Evolutionary conservation across 2,888 invertebrate species (phyloP), one percentile per base, ranked within the genome.

Genomic region (Melinopterus prodromus): DNA sequence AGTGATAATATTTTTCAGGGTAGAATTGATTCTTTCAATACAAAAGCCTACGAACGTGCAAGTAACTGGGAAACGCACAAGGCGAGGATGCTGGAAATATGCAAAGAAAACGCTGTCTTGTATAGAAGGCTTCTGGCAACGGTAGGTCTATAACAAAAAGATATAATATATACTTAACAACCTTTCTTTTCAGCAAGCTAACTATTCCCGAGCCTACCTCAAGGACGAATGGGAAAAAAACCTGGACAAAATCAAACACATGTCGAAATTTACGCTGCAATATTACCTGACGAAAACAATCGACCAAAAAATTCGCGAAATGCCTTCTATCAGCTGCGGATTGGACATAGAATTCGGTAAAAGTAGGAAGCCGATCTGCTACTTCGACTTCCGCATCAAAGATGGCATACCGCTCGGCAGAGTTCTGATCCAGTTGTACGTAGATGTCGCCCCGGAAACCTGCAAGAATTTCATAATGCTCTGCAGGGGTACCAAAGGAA

Each of bases 391-490:
- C 79, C 83, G 85, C 83, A 85, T 88, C 36, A 84, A 85, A 81
- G 83, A 86, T 77, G 88, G 88, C 12, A 85, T 85, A 75, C 82
- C 82, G 77, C 81, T 90, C 36, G 90, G 90, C 0, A 84, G 86
- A 80, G 84, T 90, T 36, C 82, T 88, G 12, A 85, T 90, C 37
- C 89, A 90, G 84, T 83, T 90, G 6, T 90, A 90, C 80, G 82
- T 84, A 70, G 90, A 90, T 83, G 85, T 86, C 78, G 88, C 87
- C 7, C 90, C 90, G 0, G 86, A 86, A 6, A 89, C 90, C 2
- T 88, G 88, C 0, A 86, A 88, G 81, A 90, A 90, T 84, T 90
- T 90, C 83, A 69, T 89, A n/a, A 84, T 84, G 70, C 82, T 89
- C 9, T 89, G 89, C 81, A 85, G 82, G 69, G 87, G 88, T 3